These are phyloP conservation scores for Lerista edwardsae DNA, from an alignment of 2,797 vertebrate genomes.

Conservation along the genomic window DNA sequence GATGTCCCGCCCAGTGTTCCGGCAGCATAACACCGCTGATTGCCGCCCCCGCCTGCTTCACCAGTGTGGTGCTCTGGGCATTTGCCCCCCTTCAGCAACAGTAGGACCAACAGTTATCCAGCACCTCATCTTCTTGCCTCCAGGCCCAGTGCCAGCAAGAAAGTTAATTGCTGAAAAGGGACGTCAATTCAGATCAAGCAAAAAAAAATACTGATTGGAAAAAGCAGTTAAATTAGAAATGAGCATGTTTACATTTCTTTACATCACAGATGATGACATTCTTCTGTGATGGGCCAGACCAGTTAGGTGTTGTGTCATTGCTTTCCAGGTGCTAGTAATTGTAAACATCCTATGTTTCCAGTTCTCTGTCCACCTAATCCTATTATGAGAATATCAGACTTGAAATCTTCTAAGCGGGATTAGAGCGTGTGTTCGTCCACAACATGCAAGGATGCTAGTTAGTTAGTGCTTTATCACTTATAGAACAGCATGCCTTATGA, in stretches of 20 bases:
- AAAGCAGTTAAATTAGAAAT: constrained; percentile 29
- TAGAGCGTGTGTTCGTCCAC: constrained; percentile 75
- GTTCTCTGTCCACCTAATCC: constrained; percentile 78
- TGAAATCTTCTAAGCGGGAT: constrained; percentile 85
- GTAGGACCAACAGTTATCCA: no score
- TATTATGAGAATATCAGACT: constrained; percentile 88
- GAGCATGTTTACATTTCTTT: constrained; percentile 1
- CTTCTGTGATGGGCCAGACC: constrained; percentile 48
- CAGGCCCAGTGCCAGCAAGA: not conserved
- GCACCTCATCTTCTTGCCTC: not conserved
- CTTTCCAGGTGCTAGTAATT: constrained; percentile 69
- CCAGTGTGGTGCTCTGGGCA: no score
- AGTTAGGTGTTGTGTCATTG: constrained; percentile 57
- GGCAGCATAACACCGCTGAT: no score
- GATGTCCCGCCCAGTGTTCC: no score
- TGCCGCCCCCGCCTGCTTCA: no score
- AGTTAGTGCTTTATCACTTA: constrained; percentile 73
- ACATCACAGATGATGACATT: constrained; percentile 18
- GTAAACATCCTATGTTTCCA: constrained; percentile 74
- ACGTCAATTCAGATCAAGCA: not conserved
- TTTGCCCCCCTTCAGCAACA: no score
- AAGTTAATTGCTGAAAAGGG: not conserved
- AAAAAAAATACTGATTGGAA: constrained; percentile 6
- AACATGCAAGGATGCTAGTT: constrained; percentile 78
- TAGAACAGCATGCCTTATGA: constrained; percentile 1